These are phyloP conservation scores for Xiphophorus couchianus DNA, from an alignment of 2,113 vertebrate genomes.

Conservation along the genomic window DNA sequence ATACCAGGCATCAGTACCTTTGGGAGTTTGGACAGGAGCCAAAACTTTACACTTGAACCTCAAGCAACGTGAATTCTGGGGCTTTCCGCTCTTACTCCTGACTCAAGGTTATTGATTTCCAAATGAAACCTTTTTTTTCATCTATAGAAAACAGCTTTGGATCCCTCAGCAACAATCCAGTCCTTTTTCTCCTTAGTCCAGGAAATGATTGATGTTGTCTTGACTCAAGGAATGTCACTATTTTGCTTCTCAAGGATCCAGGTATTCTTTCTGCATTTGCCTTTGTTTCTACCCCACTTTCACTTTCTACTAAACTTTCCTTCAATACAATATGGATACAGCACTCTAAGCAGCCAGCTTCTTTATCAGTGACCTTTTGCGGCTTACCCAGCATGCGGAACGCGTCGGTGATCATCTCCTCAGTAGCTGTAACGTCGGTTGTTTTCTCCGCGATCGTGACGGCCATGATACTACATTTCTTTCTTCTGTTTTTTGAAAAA, in stretches of 20 bases:
- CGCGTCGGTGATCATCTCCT: not conserved
- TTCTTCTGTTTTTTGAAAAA: no score
- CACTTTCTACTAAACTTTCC: not conserved
- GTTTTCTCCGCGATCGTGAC: not conserved
- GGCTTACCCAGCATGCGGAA: not conserved
- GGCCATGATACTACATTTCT: not conserved
- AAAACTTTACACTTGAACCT: no score
- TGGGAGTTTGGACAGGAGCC: no score
- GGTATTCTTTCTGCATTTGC: no score
- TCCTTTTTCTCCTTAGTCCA: not conserved
- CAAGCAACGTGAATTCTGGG: not conserved
- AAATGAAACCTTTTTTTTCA: not conserved
- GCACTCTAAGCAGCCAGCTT: no score
- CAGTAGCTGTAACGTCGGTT: not conserved
- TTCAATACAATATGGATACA: not conserved
- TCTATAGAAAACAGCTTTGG: not conserved
- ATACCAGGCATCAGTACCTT: no score
- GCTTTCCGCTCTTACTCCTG: not conserved
- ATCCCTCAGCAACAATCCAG: not conserved
- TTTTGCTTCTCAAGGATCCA: not conserved
- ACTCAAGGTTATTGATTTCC: not conserved
- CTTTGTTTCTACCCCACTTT: not conserved
- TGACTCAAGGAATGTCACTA: not conserved
- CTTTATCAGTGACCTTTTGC: no score
- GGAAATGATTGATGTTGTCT: not conserved